Evolutionary conservation across 2,113 vertebrate genomes (phyloP), one percentile per base, ranked within the genome.

Genomic region (Bubalus kerabau): DNA sequence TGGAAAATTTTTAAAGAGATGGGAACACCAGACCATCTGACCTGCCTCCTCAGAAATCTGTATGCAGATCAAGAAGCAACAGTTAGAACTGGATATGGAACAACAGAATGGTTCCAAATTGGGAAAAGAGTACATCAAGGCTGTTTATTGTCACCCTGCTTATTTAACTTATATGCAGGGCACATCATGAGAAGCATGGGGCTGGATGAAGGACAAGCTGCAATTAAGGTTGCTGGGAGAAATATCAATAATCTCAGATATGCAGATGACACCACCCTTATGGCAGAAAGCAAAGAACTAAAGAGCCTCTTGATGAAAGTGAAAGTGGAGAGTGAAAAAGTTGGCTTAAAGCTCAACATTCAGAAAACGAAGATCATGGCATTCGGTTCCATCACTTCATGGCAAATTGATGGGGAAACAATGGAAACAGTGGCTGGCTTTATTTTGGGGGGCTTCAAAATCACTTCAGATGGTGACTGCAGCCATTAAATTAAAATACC

Each of bases 391-490:
- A 71, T 71, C 64, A 67, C 64, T 71, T 71, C n/a, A 71, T 36
- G n/a, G 32, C 64, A 67, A 67, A 67, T 36, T 10, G 64, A 71
- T 71, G 17, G 17, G n/a, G 32, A 71, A 71, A 36, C 17, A 67
- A 21, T 67, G 64, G 17, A 36, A 67, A 67, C 32, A 71, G 64
- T 71, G n/a, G 17, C 17, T 21, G 64, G 36, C 9, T 71, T 71
- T 71, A 36, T 67, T 21, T 67, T 36, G 0, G 0, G 1, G 32
- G 64, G n/a, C 64, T 71, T 2, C n/a, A 36, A 36, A 71, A 71
- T 71, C 64, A 71, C n/a, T 71, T 8, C n/a, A 71, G 64, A 36
- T 36, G 17, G n/a, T 71, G 64, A 36, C 17, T 71, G 9, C 64
- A 71, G 17, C 19, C n/a, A 71, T 21, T 4, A 71, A 71, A 71